Evolutionary conservation across 2,888 invertebrate species (phyloP), one percentile per base, ranked within the genome.

Genomic region (Aphrophora alni): DNA sequence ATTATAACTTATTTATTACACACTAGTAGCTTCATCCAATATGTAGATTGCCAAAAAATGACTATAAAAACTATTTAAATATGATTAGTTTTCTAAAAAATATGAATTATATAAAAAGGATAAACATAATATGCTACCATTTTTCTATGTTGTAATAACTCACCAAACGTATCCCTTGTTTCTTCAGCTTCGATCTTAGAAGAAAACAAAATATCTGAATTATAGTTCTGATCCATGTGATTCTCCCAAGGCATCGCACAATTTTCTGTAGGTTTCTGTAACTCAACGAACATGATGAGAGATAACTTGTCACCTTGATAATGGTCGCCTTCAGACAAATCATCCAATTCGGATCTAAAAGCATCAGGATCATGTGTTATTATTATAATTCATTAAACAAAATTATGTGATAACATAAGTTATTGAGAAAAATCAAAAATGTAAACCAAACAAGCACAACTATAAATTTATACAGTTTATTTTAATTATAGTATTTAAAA

Each of bases 91-190:
- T n/a, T n/a, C n/a, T n/a, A n/a, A n/a, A n/a, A n/a, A n/a, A n/a
- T n/a, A n/a, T n/a, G n/a, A n/a, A n/a, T n/a, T n/a, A n/a, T n/a
- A n/a, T n/a, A n/a, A n/a, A n/a, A n/a, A n/a, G n/a, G n/a, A n/a
- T n/a, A n/a, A n/a, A n/a, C n/a, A n/a, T n/a, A n/a, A n/a, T n/a
- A n/a, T n/a, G n/a, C n/a, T n/a, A n/a, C n/a, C n/a, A n/a, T n/a
- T n/a, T n/a, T n/a, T n/a, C n/a, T n/a, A n/a, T n/a, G n/a, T n/a
- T n/a, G n/a, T 59, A 59, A 59, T 59, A 59, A 59, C 59, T 59
- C n/a, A 94, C 95, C 94, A 87, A 96, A 96, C 87, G 95, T 95
- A 86, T 96, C 96, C 28, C 95, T 90, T 85, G 94, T 93, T 88
- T 96, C 96, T 82, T 95, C 95, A 88, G 93, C 93, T 87, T 97